Evolutionary conservation across 2,888 invertebrate species (phyloP).

Genomic region (Dioctria rufipes): DNA sequence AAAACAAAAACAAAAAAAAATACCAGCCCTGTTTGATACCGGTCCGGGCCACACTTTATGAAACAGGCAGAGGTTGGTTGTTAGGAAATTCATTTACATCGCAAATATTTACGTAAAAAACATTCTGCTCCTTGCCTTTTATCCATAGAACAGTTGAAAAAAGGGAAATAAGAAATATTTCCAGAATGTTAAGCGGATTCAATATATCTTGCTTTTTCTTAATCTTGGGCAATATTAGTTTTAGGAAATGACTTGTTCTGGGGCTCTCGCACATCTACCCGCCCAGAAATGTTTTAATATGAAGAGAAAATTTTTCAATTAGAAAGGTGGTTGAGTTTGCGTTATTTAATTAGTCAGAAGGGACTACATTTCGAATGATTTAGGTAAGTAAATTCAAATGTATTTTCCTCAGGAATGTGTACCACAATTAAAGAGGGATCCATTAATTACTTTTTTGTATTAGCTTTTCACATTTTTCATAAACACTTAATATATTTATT

Average conservation of each 20-base stretch:
- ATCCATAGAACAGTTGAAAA: conserved; percentile 10
- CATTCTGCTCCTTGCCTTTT: conserved; percentile 32
- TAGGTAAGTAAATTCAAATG: neutral
- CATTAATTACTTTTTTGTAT: too few species aligned
- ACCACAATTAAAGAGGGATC: too few species aligned
- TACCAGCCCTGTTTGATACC: conserved; percentile 35
- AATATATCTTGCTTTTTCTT: conserved; percentile 48
- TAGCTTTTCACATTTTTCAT: too few species aligned
- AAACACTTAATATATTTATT: too few species aligned
- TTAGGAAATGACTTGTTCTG: conserved; percentile 34
- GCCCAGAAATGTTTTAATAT: conserved; percentile 1
- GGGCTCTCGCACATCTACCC: neutral
- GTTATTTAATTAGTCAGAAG: neutral
- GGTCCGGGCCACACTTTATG: conserved; percentile 39
- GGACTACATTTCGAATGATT: neutral
- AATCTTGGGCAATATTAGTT: conserved; percentile 46
- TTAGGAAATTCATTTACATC: conserved; percentile 49
- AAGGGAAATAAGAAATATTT: conserved; percentile 45
- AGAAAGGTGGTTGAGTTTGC: conserved; percentile 11
- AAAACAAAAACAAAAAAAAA: neutral
- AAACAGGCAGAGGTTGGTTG: conserved; percentile 32
- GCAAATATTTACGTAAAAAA: conserved; percentile 47
- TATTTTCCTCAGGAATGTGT: too few species aligned
- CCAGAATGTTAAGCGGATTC: conserved; percentile 38
- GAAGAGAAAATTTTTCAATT: neutral